A percentile compares a stretch with the other conserved stretches of the same genome.
Conservation (phyloP, 2,113 vertebrate genomes). For the Chiloscyllium plagiosum region DNA sequence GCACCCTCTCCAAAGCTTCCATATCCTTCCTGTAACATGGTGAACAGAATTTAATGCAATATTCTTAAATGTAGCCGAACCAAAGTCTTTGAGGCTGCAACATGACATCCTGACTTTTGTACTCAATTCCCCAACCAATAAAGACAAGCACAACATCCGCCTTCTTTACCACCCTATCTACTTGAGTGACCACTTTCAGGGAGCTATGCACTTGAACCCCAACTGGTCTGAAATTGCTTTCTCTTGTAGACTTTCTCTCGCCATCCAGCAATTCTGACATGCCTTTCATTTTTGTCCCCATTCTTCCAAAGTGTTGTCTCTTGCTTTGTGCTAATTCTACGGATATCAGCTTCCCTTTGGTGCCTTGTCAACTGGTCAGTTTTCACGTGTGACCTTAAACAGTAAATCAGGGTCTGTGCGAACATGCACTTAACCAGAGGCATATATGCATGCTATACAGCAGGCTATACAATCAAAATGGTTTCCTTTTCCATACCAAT, state of each 20-base stretch:
- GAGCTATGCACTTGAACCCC: no score
- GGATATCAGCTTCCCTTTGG: background rate
- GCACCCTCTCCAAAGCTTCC: no score
- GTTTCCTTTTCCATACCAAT: background rate
- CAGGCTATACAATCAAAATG: background rate
- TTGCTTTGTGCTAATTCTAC: background rate
- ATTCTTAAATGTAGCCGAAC: no score
- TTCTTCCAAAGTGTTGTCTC: background rate
- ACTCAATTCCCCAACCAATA: no score
- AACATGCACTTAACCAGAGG: background rate
- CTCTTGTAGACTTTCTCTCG: background rate
- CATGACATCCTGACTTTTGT: no score
- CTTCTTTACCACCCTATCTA: no score
- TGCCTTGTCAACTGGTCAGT: background rate
- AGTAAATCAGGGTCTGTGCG: background rate
- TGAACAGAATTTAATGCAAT: no score
- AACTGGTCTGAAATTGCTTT: background rate
- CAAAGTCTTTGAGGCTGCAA: no score
- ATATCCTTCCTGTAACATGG: no score
- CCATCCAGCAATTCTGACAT: background rate
- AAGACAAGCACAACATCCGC: no score
- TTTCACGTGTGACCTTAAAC: background rate
- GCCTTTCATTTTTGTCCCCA: background rate
- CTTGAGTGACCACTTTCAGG: no score
- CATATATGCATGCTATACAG: background rate